phyloP scores from a whole-genome alignment of 1,140 invertebrate genomes.

The Neotoxoptera formosana region DNA sequence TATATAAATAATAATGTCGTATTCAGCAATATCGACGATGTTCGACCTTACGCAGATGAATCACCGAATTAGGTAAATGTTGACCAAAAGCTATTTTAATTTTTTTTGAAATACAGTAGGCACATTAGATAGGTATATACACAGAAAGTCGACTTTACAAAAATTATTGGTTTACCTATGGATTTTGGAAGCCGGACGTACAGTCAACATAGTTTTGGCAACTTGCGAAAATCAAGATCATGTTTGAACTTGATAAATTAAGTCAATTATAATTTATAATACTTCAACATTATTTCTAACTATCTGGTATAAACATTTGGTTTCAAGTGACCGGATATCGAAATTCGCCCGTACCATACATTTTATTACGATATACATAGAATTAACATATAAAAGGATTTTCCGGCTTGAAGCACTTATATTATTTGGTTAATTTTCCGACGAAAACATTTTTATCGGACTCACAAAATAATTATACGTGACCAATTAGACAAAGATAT shows the following conservation, averaged over 20 bases:
- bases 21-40: background rate
- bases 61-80: no score
- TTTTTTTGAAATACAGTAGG: no score
- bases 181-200: background rate
- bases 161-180: background rate
- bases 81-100: no score
- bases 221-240: background rate
- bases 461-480: background rate
- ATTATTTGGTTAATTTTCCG: background rate
- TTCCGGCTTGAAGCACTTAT: background rate
- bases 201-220: background rate
- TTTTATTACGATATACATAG: background rate
- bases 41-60: no score
- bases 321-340: background rate
- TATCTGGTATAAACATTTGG: no score
- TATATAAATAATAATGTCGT: background rate
- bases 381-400: background rate
- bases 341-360: background rate
- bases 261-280: background rate
- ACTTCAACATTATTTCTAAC: background rate
- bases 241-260: background rate
- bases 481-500: background rate
- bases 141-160: background rate
- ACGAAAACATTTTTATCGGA: background rate
- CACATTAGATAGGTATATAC: no score